phyloP scores from a whole-genome alignment of 1,140 invertebrate genomes.

The Thaumatotibia leucotreta region DNA sequence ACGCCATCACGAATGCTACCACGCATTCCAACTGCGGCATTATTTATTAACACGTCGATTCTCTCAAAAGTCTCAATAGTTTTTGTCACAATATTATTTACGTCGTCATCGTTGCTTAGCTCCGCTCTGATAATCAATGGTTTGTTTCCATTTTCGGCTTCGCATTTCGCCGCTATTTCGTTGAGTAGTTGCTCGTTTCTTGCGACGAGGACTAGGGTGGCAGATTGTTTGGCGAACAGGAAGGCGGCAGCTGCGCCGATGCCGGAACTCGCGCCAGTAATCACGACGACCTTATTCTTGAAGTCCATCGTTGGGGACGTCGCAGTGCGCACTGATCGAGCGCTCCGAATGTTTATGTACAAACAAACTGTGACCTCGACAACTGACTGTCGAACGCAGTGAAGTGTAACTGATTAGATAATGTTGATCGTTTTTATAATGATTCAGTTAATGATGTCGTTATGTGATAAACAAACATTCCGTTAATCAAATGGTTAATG shows the following conservation, averaged over 20 bases:
- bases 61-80: constrained; percentile 78
- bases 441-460: neutral
- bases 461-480: neutral
- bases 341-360: neutral
- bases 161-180: constrained; percentile 68
- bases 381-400: neutral
- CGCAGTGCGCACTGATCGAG: constrained; percentile 17
- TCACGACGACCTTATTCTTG: constrained; percentile 78
- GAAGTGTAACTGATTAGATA: neutral
- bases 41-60: constrained; percentile 84
- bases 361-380: constrained; percentile 2
- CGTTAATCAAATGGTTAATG: neutral
- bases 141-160: constrained; percentile 46
- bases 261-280: constrained; percentile 87
- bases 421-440: neutral
- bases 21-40: constrained; percentile 81
- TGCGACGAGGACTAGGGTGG: constrained; percentile 81
- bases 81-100: constrained; percentile 77
- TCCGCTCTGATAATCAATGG: constrained; percentile 73
- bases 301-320: constrained; percentile 57
- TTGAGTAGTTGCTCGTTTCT: constrained; percentile 82
- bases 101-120: constrained; percentile 80
- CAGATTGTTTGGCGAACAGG: constrained; percentile 82
- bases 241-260: constrained; percentile 87
- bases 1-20: constrained; percentile 79